Evolutionary conservation across 1,140 invertebrate genomes (phyloP).

Genomic region (Cotesia vestalis): DNA sequence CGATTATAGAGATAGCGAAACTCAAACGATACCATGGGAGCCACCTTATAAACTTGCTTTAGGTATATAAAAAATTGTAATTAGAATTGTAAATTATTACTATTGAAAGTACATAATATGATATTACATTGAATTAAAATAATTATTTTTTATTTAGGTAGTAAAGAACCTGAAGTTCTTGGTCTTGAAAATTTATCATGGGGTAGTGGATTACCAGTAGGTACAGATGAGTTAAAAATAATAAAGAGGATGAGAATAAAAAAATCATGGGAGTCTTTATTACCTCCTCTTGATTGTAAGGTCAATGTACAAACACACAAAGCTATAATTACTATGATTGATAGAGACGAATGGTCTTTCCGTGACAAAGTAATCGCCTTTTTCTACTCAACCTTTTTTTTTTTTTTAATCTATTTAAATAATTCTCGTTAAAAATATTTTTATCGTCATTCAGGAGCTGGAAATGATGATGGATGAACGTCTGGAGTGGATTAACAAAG

Average conservation of each 20-base stretch:
- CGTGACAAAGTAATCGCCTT: slow-evolving; percentile 65
- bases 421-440: slow-evolving; percentile 17
- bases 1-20: slow-evolving; percentile 77
- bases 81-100: slow-evolving; percentile 3
- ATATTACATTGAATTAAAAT: slow-evolving; percentile 11
- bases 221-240: slow-evolving; percentile 71
- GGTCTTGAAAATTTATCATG: slow-evolving; percentile 65
- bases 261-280: slow-evolving; percentile 68
- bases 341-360: slow-evolving; percentile 73
- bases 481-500: slow-evolving; percentile 65
- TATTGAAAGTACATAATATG: slow-evolving; percentile 11
- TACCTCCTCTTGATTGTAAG: slow-evolving; percentile 66
- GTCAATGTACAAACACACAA: slow-evolving; percentile 66
- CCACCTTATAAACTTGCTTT: slow-evolving; percentile 63
- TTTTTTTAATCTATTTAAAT: slow-evolving; percentile 19
- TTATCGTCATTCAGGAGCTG: slow-evolving; percentile 66
- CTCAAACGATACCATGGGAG: slow-evolving; percentile 82
- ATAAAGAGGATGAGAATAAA: slow-evolving; percentile 71
- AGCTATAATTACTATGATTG: slow-evolving; percentile 71
- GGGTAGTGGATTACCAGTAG: slow-evolving; percentile 71
- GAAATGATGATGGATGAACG: slow-evolving; percentile 70
- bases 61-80: slow-evolving; percentile 44
- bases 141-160: slow-evolving; percentile 43
- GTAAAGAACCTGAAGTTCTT: slow-evolving; percentile 53
- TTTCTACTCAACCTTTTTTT: neutral